phyloP scores from a whole-genome alignment of 2,797 vertebrate species.

The Jordanella pulchra region DNA sequence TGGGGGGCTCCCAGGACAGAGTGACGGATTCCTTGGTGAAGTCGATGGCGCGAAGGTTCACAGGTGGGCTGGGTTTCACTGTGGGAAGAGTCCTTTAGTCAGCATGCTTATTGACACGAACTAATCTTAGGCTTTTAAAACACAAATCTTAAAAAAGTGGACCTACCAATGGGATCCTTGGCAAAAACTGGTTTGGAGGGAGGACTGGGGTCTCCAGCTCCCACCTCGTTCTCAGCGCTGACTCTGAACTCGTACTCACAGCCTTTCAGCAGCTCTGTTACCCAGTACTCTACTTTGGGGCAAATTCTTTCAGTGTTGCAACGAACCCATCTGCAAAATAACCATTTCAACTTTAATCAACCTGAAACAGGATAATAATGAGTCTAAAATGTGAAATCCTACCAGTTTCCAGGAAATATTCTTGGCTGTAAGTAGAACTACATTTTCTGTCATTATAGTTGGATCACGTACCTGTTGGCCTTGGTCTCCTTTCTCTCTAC shows the following conservation, averaged over 20 bases:
- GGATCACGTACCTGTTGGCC: constrained; percentile 83
- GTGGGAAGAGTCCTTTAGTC: constrained; percentile 5
- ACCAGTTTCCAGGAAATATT: background rate
- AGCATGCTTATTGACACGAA: background rate
- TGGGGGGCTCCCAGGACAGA: constrained; percentile 91
- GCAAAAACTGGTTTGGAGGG: constrained; percentile 95
- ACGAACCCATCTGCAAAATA: constrained; percentile 84
- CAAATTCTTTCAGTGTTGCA: constrained; percentile 89
- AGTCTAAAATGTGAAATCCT: background rate
- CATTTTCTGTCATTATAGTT: background rate
- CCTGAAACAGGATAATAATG: background rate
- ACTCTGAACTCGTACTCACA: constrained; percentile 99
- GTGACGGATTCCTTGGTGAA: constrained; percentile 93
- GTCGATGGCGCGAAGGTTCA: constrained; percentile 87
- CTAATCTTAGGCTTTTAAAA: background rate
- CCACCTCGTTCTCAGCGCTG: constrained; percentile 94
- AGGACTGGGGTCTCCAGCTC: constrained; percentile 93
- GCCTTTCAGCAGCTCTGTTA: constrained; percentile 91
- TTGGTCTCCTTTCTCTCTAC: constrained; percentile 98
- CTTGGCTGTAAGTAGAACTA: background rate
- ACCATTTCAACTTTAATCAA: background rate
- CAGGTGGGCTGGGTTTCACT: constrained; percentile 93
- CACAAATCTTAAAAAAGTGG: background rate
- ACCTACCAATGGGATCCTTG: constrained; percentile 94
- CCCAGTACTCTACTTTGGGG: constrained; percentile 88